phyloP scores from a whole-genome alignment of 2,888 invertebrate genomes.

The Cantharis rustica region DNA sequence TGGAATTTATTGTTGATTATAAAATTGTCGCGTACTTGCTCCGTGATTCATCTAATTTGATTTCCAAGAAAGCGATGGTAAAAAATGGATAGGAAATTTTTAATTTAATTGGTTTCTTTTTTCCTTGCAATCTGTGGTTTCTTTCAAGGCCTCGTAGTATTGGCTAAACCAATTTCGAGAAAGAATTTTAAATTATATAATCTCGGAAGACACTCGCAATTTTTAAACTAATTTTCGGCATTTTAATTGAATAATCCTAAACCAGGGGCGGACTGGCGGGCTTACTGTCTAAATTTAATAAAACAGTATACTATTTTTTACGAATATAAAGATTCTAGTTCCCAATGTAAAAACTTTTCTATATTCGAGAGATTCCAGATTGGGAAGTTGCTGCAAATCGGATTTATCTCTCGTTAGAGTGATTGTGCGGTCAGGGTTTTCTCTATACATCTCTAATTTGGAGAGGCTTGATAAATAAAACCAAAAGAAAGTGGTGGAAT shows the following conservation, averaged over 20 bases:
- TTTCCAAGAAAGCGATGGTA: not conserved
- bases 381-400: not conserved
- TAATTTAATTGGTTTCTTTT: not conserved
- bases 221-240: not conserved
- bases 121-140: not conserved
- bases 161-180: not conserved
- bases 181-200: not conserved
- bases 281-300: too few species aligned
- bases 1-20: not conserved
- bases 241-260: not conserved
- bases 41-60: not conserved
- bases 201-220: not conserved
- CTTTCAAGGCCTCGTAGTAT: not conserved
- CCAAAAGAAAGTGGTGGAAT: not conserved
- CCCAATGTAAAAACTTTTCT: too few species aligned
- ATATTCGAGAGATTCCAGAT: too few species aligned
- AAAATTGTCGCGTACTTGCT: not conserved
- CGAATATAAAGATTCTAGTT: too few species aligned
- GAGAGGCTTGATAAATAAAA: not conserved
- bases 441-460: not conserved
- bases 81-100: not conserved
- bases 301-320: too few species aligned
- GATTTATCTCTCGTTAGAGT: not conserved
- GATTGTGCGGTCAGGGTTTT: not conserved
- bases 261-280: not conserved